These are phyloP conservation scores for Eunapius fragilis DNA, from an alignment of 37 sponge, comb jelly and placozoan species.

Conservation along the genomic window DNA sequence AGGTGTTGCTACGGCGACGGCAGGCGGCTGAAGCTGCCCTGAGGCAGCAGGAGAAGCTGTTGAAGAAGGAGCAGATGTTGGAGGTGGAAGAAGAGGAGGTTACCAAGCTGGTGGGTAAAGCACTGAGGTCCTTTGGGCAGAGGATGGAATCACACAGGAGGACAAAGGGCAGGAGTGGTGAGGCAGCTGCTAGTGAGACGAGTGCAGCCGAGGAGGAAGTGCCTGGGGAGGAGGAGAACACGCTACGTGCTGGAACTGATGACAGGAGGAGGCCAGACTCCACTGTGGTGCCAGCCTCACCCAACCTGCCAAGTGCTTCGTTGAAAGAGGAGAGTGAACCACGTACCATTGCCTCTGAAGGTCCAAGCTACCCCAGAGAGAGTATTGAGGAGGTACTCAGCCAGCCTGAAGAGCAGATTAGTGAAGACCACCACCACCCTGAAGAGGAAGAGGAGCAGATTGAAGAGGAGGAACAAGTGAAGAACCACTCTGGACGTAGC, in stretches of 20 bases:
- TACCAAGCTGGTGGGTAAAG: slow-evolving; percentile 16
- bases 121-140: slow-evolving; percentile 7
- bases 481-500: not conserved
- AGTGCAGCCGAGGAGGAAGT: not conserved
- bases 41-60: slow-evolving; percentile 50
- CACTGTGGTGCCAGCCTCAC: not conserved
- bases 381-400: not conserved
- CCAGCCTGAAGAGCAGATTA: not conserved
- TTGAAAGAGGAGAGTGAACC: not conserved
- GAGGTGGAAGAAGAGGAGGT: slow-evolving; percentile 46
- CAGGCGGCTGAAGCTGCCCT: slow-evolving; percentile 57
- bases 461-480: not conserved
- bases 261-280: not conserved
- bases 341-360: not conserved
- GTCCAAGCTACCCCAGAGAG: not conserved
- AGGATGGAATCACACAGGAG: not conserved
- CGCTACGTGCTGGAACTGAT: not conserved
- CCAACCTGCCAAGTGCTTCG: not conserved
- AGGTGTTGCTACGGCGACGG: slow-evolving; percentile 33
- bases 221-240: not conserved
- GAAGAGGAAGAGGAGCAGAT: not conserved
- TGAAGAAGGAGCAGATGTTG: slow-evolving; percentile 52
- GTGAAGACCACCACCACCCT: not conserved
- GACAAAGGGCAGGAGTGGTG: not conserved
- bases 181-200: slow-evolving; percentile 3